phyloP scores from a whole-genome alignment of 2,888 invertebrate species.

The Geotrupes spiniger region DNA sequence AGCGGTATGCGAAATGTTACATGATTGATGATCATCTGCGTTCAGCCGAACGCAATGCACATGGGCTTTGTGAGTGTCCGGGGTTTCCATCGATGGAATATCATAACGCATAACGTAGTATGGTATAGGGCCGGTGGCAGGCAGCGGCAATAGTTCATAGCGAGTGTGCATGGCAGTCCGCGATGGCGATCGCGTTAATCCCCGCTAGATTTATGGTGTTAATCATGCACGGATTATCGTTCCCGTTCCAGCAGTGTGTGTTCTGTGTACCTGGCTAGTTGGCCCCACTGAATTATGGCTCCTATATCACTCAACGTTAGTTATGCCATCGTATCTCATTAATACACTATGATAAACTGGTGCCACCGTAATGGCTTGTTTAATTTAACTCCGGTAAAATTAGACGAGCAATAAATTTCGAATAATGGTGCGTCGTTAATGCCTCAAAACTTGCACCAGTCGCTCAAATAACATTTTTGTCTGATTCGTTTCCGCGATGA shows the following conservation, averaged over 20 bases:
- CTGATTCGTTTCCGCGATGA: no score
- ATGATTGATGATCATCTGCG: no score
- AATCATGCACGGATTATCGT: conserved; percentile 62
- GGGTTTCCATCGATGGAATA: conserved; percentile 6
- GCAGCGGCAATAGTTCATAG: conserved; percentile 36
- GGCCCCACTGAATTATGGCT: conserved; percentile 47
- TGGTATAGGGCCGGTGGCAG: conserved; percentile 11
- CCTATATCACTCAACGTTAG: conserved; percentile 51
- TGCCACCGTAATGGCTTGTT: conserved; percentile 19
- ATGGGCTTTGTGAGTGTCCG: no score
- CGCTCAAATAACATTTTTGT: no score
- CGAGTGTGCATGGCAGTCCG: conserved; percentile 34
- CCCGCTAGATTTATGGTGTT: conserved; percentile 63
- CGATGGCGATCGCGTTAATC: conserved; percentile 48
- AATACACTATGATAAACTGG: conserved; percentile 33
- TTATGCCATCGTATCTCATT: conserved; percentile 42
- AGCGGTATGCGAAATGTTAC: no score
- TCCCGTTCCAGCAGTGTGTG: conserved; percentile 34
- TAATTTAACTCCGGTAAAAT: conserved; percentile 7
- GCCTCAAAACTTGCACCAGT: no score
- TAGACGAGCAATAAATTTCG: conserved; percentile 4
- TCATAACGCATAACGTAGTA: conserved; percentile 17
- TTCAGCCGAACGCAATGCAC: no score
- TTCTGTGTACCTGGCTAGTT: conserved; percentile 45
- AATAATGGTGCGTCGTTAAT: neutral